Conservation (phyloP, 2,888 invertebrate genomes). For the Drymonia ruficornis region DNA sequence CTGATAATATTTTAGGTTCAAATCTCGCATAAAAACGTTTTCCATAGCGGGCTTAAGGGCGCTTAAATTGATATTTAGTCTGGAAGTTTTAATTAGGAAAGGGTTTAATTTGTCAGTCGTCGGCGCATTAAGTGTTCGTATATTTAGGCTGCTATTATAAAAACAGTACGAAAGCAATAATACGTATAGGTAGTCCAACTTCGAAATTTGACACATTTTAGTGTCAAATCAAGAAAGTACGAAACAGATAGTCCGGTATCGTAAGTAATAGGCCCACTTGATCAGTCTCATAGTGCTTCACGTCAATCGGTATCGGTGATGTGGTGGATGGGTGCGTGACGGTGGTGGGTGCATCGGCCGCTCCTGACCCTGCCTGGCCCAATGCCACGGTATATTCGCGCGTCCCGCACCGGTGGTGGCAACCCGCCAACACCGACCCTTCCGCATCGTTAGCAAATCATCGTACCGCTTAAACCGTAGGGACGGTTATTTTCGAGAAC, state of each 20-base stretch:
- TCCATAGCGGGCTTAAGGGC: conserved; percentile 22
- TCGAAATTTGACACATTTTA: no score
- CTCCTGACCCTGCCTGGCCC: conserved; percentile 84
- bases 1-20: conserved; percentile 52
- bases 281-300: conserved; percentile 25
- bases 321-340: conserved; percentile 52
- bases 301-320: conserved; percentile 35
- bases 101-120: conserved; percentile 20
- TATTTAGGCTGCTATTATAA: no score
- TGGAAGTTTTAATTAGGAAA: conserved; percentile 35
- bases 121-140: conserved; percentile 5
- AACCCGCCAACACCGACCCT: conserved; percentile 71
- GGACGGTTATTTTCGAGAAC: conserved; percentile 39
- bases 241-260: no score
- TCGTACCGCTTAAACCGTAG: conserved; percentile 57
- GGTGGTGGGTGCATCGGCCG: conserved; percentile 74
- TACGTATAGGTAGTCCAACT: no score
- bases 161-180: no score
- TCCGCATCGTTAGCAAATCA: conserved; percentile 76
- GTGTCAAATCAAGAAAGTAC: no score
- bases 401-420: conserved; percentile 56
- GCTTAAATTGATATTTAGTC: conserved; percentile 26
- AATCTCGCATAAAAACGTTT: conserved; percentile 41
- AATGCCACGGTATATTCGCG: conserved; percentile 76
- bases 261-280: no score